These are phyloP conservation scores for Oxycera nigricornis DNA, from an alignment of 2,888 invertebrate genomes.

Conservation along the genomic window DNA sequence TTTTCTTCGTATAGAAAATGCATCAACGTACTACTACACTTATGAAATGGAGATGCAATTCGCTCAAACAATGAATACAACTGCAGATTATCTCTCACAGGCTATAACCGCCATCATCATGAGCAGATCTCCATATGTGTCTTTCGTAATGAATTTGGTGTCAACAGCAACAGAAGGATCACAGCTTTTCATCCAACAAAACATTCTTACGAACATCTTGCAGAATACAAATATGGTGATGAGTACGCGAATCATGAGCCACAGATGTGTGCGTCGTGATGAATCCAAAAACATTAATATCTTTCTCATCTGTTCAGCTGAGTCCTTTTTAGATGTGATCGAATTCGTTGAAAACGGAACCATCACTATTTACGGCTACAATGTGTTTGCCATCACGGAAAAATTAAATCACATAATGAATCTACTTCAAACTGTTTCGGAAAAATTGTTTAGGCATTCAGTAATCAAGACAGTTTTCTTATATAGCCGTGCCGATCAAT, in stretches of 20 bases:
- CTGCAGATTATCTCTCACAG: no score
- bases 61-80: no score
- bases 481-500: not conserved
- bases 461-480: not conserved
- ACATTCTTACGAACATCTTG: not conserved
- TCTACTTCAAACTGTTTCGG: not conserved
- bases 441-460: not conserved
- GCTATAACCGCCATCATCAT: not conserved
- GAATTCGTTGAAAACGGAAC: not conserved
- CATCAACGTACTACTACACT: no score
- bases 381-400: slow-evolving; percentile 8
- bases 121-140: not conserved
- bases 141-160: not conserved
- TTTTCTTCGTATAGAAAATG: no score
- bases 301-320: not conserved
- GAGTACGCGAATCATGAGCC: not conserved
- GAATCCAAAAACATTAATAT: not conserved
- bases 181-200: not conserved
- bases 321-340: not conserved
- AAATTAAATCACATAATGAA: not conserved
- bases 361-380: not conserved
- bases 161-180: not conserved
- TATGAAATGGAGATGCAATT: no score
- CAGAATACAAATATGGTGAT: not conserved
- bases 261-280: not conserved